Base-by-base conservation (phyloP, 2,888 invertebrate species). In the Zootermopsis nevadensis region DNA sequence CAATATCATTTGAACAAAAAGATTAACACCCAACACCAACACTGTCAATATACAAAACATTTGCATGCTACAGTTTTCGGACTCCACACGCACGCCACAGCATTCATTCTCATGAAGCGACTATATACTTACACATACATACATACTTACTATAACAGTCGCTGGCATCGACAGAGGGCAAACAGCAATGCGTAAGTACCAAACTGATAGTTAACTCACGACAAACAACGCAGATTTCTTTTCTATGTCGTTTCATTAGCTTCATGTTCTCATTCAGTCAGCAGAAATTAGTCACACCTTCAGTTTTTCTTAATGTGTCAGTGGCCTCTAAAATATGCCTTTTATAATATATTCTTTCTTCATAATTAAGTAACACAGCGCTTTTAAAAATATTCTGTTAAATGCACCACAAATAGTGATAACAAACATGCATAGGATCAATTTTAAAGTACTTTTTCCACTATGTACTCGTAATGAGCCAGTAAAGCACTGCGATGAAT, bases 21-120 rank as follows among this genome's bases (percentile, higher is more conserved):
- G 38, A 79, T 55, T 38, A 66, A 79, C 79, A 79, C 79, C 79
- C 79, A 79, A 79, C 79, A 79, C 79, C 79, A 79, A 35, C 60
- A 60, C 6, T 38, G 79, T 66, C 60, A 60, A 66, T 60, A 66
- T 66, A 60, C n/a, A 60, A 48, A 48, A 48, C 48, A 48, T 48
- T 48, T 19, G 19, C 19, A 15, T 48, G 15, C 48, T 3, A 48
- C 19, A n/a, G 27, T 55, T 31, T 15, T 15, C 53, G 24, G 55
- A 55, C 7, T 42, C 10, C 38, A 24, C 79, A 38, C 38, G 10
- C 38, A 31, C 7, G 12, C 60, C 12, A 53, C 24, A 76, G 15
- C 38, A 74, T 35, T 42, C 48, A 76, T 55, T 31, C 77, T 77
- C 31, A 55, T 19, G 8, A 77, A 77, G 77, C 55, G 33, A 31